Conservation (phyloP, 2,797 vertebrate genomes). For the Gobio occitaniae region DNA sequence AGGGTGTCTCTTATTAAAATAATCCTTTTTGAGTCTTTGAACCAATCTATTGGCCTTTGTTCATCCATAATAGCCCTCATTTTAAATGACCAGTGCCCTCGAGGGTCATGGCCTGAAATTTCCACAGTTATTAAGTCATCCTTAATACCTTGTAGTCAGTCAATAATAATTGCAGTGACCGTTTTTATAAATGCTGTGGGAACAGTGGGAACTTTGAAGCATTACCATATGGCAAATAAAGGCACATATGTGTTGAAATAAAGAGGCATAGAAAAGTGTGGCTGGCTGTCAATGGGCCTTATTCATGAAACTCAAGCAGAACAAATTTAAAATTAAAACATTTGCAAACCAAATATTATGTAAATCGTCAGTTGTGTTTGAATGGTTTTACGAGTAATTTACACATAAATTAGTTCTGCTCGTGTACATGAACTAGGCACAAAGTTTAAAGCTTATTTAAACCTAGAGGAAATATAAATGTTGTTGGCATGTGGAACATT, state of each 20-base stretch:
- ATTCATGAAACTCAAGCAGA: not conserved
- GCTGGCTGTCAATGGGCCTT: not conserved
- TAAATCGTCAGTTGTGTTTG: not conserved
- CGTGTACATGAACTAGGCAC: not conserved
- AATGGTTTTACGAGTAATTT: not conserved
- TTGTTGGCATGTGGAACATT: not conserved
- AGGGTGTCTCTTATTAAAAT: not conserved
- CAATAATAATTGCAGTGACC: conserved; percentile 10
- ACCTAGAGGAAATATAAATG: not conserved
- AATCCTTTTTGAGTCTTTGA: not conserved
- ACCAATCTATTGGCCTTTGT: not conserved
- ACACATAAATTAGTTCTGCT: not conserved
- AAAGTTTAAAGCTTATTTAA: not conserved
- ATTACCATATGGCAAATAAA: conserved; percentile 7
- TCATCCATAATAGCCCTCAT: not conserved
- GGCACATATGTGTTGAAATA: not conserved
- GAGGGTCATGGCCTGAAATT: not conserved
- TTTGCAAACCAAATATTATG: conserved; percentile 16
- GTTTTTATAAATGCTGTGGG: not conserved
- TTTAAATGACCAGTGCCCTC: conserved; percentile 8
- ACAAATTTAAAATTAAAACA: not conserved
- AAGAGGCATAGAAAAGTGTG: not conserved
- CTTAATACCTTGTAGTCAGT: not conserved
- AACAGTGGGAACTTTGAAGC: not conserved
- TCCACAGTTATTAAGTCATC: not conserved